A percentile compares a stretch with the other conserved stretches of the same genome.
phyloP scores from a whole-genome alignment of 2,113 vertebrate species.

The Callopanchax toddi region DNA sequence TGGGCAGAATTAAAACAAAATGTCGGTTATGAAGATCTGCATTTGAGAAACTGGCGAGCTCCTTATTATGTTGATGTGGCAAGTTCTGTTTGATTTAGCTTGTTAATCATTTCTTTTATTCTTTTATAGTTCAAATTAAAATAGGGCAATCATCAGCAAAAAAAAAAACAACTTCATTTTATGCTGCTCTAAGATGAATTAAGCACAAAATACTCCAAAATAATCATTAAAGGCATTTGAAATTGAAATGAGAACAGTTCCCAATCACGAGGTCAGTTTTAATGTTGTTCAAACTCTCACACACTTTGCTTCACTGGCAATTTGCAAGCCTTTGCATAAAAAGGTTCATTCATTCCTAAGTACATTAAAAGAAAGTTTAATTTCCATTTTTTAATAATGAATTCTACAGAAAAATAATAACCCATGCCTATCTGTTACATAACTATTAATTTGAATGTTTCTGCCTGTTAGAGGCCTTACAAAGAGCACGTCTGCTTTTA shows the following conservation, averaged over 20 bases:
- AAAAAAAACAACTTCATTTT: slow-evolving; percentile 74
- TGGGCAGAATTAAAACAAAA: slow-evolving; percentile 25
- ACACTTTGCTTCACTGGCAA: slow-evolving; percentile 69
- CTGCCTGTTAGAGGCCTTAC: slow-evolving; percentile 9
- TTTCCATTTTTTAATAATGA: slow-evolving; percentile 29
- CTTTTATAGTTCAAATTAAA: slow-evolving; percentile 58
- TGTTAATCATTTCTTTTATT: slow-evolving; percentile 65
- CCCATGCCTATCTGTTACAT: slow-evolving; percentile 11
- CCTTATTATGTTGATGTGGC: slow-evolving; percentile 64
- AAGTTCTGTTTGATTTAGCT: slow-evolving; percentile 67
- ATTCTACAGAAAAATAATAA: slow-evolving; percentile 10
- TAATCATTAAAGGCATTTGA: slow-evolving; percentile 73
- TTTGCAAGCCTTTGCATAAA: slow-evolving; percentile 55
- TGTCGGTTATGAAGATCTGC: slow-evolving; percentile 64
- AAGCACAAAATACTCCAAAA: slow-evolving; percentile 72
- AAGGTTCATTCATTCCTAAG: slow-evolving; percentile 39
- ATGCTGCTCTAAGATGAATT: slow-evolving; percentile 64
- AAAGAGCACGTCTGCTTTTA: slow-evolving; percentile 25
- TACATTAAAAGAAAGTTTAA: slow-evolving; percentile 26
- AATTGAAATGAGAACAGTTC: slow-evolving; percentile 66
- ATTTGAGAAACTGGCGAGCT: slow-evolving; percentile 57
- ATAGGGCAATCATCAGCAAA: slow-evolving; percentile 59
- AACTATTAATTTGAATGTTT: slow-evolving; percentile 35
- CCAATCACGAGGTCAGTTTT: slow-evolving; percentile 58
- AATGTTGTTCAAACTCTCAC: slow-evolving; percentile 66